Evolutionary conservation across 2,888 invertebrate genomes (phyloP), one percentile per base, ranked within the genome.

Genomic region (Sarcophaga caerulescens): DNA sequence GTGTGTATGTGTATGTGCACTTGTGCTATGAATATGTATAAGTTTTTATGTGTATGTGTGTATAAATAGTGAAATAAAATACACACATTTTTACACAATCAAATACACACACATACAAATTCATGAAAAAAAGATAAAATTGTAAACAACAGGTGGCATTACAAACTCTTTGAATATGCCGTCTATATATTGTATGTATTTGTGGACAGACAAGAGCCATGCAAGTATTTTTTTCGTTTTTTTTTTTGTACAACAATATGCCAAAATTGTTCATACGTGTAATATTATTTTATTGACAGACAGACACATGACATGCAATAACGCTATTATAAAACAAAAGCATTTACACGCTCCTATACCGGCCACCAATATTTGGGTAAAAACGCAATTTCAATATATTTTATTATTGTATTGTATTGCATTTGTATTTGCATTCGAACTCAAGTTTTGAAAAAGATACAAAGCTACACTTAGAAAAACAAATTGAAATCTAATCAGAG

Each of bases 171-270:
- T 47, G 45, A 44, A n/a, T 62, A 62, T 47, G 12, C 19, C 14
- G n/a, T 8, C 47, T 23, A 2, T 10, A 10, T 3, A 52, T 14
- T 66, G 66, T 63, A 17, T 63, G 62, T 5, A 47, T 59, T 14
- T 19, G 11, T 57, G 17, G 14, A 52, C 23, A 45, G 45, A 14
- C 57, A 66, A 5, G 14, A 21, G 63, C 66, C 66, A 59, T 45
- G 47, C n/a, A 65, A 59, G 63, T 60, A 25, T 57, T 78, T 14
- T 57, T 68, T 62, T 57, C 14, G 10, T 35, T 52, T 77, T 63
- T 88, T 84, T 90, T 90, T 90, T 88, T 88, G 88, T 85, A 88
- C 85, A 77, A 85, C 86, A 69, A 81, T 86, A 87, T 76, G 65
- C 77, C 78, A 63, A 84, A 84, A 88, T 69, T 80, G 70, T 68